These are phyloP conservation scores for Phasia obesa DNA, from an alignment of 2,888 invertebrate species.

Conservation along the genomic window DNA sequence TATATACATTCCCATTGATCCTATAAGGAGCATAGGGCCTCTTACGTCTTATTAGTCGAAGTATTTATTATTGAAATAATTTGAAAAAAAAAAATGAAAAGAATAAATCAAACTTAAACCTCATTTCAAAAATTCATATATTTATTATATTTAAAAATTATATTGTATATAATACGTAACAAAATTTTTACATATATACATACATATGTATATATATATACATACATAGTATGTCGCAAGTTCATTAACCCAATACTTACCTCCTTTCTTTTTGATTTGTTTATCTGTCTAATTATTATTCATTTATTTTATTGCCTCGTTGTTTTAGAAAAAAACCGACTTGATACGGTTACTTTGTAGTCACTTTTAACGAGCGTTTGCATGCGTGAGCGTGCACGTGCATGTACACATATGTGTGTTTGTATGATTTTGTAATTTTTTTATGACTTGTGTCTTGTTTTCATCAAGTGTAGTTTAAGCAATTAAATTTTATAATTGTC, in stretches of 20 bases:
- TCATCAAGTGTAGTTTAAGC: conserved; percentile 65
- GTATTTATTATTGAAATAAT: no score
- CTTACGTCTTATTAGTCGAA: no score
- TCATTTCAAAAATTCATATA: no score
- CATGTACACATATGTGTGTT: neutral
- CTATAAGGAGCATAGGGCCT: no score
- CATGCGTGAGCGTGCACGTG: neutral
- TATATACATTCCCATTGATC: no score
- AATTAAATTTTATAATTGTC: conserved; percentile 68
- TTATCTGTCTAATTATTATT: neutral
- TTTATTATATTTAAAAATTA: no score
- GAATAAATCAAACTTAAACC: no score
- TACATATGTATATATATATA: no score
- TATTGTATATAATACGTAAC: no score
- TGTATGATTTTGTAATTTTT: conserved; percentile 13
- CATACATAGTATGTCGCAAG: no score
- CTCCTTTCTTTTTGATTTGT: neutral
- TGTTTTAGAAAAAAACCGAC: neutral
- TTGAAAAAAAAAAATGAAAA: no score
- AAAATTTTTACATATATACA: no score
- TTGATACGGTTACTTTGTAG: conserved; percentile 49
- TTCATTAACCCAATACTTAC: neutral
- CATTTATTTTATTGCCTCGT: conserved; percentile 11
- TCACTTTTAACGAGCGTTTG: neutral
- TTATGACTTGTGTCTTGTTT: conserved; percentile 54